A percentile compares a stretch with the other conserved stretches of the same genome.
phyloP scores from a whole-genome alignment of 37 sponge, comb jelly and placozoan species.

The Halichondria panicea region DNA sequence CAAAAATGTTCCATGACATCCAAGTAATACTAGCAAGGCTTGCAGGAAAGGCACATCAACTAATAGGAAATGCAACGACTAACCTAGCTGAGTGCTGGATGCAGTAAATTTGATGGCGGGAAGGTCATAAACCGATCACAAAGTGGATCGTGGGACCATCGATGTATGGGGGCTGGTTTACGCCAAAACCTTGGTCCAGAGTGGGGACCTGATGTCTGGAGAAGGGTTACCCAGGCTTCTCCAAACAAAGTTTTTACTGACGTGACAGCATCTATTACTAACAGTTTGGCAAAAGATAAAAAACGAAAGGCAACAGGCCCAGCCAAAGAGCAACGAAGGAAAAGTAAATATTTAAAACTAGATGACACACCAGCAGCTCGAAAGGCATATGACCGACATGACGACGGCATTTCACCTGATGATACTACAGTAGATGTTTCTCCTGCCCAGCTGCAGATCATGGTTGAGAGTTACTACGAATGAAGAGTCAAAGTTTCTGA shows the following conservation, averaged over 20 bases:
- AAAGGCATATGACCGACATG: constrained; percentile 8
- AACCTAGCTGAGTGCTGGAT: constrained; percentile 59
- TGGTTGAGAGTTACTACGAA: not conserved
- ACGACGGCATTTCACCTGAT: constrained; percentile 3
- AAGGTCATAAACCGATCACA: constrained; percentile 47
- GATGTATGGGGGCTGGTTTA: constrained; percentile 34
- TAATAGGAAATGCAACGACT: constrained; percentile 40
- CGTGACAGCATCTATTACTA: not conserved
- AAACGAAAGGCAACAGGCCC: constrained; percentile 11
- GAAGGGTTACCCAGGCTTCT: constrained; percentile 16
- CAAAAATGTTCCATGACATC: constrained; percentile 14
- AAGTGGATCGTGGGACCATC: constrained; percentile 40
- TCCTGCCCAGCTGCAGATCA: not conserved
- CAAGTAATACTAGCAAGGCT: constrained; percentile 12
- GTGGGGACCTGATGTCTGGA: constrained; percentile 35
- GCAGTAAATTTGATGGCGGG: constrained; percentile 60
- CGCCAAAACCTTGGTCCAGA: constrained; percentile 17
- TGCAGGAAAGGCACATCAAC: constrained; percentile 28
- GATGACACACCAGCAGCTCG: not conserved
- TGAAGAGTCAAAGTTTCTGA: not conserved
- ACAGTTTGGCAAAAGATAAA: not conserved
- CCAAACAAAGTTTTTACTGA: constrained; percentile 28
- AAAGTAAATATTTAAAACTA: not conserved
- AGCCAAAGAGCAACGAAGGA: not conserved
- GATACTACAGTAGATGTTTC: constrained; percentile 3